These are phyloP conservation scores for Martes flavigula DNA, from an alignment of 2,797 vertebrate species.

Conservation along the genomic window DNA sequence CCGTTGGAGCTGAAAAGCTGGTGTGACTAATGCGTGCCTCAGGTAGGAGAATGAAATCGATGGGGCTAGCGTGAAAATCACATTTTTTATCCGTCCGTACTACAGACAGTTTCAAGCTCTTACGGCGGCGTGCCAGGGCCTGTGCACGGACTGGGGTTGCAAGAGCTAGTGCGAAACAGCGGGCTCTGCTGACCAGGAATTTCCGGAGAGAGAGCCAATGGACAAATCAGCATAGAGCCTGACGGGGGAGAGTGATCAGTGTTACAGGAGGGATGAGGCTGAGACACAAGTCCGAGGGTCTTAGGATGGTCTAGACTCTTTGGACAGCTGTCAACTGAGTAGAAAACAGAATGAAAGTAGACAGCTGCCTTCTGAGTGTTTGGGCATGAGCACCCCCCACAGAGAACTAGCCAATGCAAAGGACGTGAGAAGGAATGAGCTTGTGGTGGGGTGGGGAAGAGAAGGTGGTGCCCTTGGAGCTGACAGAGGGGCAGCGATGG, in stretches of 20 bases:
- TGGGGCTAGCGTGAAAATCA: neutral
- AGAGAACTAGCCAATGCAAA: neutral
- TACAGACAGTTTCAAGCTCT: neutral
- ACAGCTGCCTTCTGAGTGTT: neutral
- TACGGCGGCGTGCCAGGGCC: neutral
- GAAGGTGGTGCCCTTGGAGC: neutral
- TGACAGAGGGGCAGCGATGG: too few species aligned
- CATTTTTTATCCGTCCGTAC: neutral
- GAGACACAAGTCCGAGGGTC: neutral
- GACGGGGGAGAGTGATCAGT: neutral
- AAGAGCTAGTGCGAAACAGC: neutral
- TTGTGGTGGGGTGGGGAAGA: neutral
- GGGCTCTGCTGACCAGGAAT: neutral
- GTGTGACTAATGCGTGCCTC: neutral
- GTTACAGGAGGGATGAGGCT: neutral
- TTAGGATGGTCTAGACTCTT: neutral
- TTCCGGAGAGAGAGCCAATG: neutral
- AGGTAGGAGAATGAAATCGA: neutral
- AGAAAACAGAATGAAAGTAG: neutral
- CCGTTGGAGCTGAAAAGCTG: neutral
- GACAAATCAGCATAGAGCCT: neutral
- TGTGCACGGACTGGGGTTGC: neutral
- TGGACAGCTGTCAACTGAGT: neutral
- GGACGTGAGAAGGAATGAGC: neutral
- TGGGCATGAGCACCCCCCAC: neutral